phyloP scores from a whole-genome alignment of 2,888 invertebrate genomes.

The Calameuta pallipes region DNA sequence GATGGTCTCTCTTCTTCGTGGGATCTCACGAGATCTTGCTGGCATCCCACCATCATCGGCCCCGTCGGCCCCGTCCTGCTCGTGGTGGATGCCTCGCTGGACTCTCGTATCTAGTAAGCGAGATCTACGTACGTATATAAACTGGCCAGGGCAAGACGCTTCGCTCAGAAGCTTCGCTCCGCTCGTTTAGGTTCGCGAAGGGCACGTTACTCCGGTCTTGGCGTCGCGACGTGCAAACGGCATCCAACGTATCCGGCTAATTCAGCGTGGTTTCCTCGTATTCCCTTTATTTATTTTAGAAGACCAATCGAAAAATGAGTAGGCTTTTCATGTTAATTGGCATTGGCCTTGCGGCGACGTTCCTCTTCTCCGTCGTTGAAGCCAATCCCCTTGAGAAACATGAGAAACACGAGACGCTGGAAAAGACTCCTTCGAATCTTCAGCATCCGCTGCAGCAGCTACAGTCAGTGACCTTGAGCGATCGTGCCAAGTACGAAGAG shows the following conservation, averaged over 20 bases:
- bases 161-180: slow-evolving; percentile 60
- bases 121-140: slow-evolving; percentile 64
- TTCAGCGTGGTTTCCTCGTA: too few species aligned
- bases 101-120: slow-evolving; percentile 42
- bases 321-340: background rate
- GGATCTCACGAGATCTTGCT: slow-evolving; percentile 29
- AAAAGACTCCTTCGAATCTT: slow-evolving; percentile 36
- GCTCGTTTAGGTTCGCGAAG: slow-evolving; percentile 41
- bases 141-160: slow-evolving; percentile 60
- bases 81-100: background rate
- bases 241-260: too few species aligned
- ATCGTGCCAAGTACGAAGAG: slow-evolving; percentile 72
- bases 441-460: too few species aligned
- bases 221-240: too few species aligned
- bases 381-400: slow-evolving; percentile 60
- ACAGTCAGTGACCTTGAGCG: slow-evolving; percentile 54
- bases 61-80: slow-evolving; percentile 21
- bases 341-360: background rate
- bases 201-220: background rate
- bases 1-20: slow-evolving; percentile 31
- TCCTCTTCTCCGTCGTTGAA: slow-evolving; percentile 17
- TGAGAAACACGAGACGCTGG: slow-evolving; percentile 57
- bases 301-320: slow-evolving; percentile 45
- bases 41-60: slow-evolving; percentile 20
- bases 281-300: too few species aligned